Conservation (phyloP, 2,888 invertebrate genomes). For the Aphidius colemani region DNA sequence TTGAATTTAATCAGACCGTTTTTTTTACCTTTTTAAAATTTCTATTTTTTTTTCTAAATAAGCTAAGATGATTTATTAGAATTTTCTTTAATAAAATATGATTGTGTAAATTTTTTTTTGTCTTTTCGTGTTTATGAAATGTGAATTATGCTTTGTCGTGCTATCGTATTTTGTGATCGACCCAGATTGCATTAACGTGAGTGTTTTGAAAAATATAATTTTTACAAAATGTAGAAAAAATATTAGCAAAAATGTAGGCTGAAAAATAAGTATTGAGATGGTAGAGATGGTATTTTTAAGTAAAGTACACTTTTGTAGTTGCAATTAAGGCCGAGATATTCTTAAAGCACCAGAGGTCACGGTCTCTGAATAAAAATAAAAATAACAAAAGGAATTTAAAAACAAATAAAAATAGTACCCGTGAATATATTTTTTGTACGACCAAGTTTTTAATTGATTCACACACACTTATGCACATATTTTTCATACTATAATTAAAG, state of each 20-base stretch:
- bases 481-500: no score
- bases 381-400: neutral
- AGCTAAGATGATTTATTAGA: neutral
- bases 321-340: conserved; percentile 13
- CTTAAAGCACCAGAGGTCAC: conserved; percentile 8
- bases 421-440: no score
- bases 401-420: no score
- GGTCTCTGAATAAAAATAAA: neutral
- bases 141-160: conserved; percentile 15
- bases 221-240: conserved; percentile 6
- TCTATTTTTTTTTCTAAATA: no score
- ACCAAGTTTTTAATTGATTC: no score
- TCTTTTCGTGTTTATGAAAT: no score
- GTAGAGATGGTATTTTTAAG: conserved; percentile 1
- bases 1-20: neutral
- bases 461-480: no score
- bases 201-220: no score
- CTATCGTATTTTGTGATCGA: conserved; percentile 6
- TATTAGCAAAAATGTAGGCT: neutral
- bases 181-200: conserved; percentile 1
- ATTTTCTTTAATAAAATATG: neutral
- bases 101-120: no score
- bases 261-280: neutral
- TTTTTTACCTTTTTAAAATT: no score
- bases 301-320: neutral